Conservation (phyloP, 2,888 invertebrate species). For the Brachyopa scutellaris region DNA sequence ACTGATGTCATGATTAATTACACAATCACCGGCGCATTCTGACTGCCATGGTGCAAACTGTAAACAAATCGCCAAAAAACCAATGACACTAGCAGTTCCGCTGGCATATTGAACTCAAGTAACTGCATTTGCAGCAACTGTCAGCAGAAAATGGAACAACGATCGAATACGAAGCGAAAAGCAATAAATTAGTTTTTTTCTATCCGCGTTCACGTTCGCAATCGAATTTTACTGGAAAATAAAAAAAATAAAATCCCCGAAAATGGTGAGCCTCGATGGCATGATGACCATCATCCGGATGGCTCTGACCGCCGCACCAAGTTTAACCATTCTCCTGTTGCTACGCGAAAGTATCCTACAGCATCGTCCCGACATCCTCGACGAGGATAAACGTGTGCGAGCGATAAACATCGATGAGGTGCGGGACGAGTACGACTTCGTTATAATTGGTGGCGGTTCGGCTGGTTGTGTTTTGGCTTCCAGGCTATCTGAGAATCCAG, state of each 20-base stretch:
- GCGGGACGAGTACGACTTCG: conserved; percentile 88
- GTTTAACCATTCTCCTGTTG: conserved; percentile 85
- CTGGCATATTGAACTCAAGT: conserved; percentile 21
- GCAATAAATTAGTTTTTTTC: conserved; percentile 22
- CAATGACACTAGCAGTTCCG: not conserved
- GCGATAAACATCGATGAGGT: conserved; percentile 84
- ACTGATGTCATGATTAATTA: conserved; percentile 17
- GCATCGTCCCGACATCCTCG: conserved; percentile 88
- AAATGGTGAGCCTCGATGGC: conserved; percentile 75
- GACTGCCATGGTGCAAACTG: too few species aligned
- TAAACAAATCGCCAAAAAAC: conserved; percentile 24
- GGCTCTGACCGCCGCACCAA: conserved; percentile 85
- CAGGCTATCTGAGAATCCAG: conserved; percentile 88
- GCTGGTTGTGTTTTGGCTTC: conserved; percentile 91
- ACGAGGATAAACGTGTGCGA: conserved; percentile 85
- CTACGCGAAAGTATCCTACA: conserved; percentile 86
- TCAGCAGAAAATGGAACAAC: conserved; percentile 29
- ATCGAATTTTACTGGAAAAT: not conserved
- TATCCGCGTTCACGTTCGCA: conserved; percentile 12
- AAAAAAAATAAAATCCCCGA: not conserved
- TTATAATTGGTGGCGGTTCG: conserved; percentile 91
- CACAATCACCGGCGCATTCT: conserved; percentile 4
- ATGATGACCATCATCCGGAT: conserved; percentile 86
- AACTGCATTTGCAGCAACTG: not conserved
- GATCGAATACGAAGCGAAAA: too few species aligned